Evolutionary conservation across 2,113 vertebrate species (phyloP).

Genomic region (Upupa epops): DNA sequence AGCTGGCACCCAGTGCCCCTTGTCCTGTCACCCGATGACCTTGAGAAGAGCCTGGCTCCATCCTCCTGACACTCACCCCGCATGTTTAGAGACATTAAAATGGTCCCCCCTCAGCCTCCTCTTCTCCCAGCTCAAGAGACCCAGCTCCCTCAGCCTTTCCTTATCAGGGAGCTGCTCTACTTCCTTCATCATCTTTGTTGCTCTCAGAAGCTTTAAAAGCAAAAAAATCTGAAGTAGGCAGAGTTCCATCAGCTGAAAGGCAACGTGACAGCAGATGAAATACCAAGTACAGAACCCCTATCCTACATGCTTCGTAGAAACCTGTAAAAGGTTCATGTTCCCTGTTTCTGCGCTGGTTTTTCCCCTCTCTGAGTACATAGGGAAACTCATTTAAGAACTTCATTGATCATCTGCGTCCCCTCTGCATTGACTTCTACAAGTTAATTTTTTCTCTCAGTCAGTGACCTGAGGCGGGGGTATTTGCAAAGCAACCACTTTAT

Average conservation of each 20-base stretch:
- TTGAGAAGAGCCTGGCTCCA: too few relatives aligned
- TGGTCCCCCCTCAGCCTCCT: too few relatives aligned
- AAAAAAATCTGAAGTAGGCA: neutral
- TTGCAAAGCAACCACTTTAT: neutral
- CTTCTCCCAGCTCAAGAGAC: too few relatives aligned
- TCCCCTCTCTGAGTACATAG: neutral
- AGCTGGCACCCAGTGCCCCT: too few relatives aligned
- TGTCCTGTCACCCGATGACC: too few relatives aligned
- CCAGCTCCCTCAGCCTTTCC: too few relatives aligned
- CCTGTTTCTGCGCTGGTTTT: neutral
- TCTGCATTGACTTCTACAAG: neutral
- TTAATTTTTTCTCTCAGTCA: neutral
- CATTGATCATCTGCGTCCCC: neutral
- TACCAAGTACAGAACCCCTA: neutral
- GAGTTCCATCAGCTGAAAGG: neutral
- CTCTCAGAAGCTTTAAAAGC: neutral
- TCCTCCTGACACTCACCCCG: too few relatives aligned
- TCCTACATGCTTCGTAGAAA: neutral
- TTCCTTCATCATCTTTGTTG: too few relatives aligned
- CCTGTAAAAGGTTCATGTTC: neutral
- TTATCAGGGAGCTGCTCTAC: too few relatives aligned
- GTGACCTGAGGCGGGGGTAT: neutral
- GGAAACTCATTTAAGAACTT: neutral
- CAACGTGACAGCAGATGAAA: neutral
- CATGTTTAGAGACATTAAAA: too few relatives aligned